A percentile compares a stretch with the other conserved stretches of the same genome.
These are phyloP conservation scores for Euzophera pinguis DNA, from an alignment of 2,888 invertebrate species.

Conservation along the genomic window DNA sequence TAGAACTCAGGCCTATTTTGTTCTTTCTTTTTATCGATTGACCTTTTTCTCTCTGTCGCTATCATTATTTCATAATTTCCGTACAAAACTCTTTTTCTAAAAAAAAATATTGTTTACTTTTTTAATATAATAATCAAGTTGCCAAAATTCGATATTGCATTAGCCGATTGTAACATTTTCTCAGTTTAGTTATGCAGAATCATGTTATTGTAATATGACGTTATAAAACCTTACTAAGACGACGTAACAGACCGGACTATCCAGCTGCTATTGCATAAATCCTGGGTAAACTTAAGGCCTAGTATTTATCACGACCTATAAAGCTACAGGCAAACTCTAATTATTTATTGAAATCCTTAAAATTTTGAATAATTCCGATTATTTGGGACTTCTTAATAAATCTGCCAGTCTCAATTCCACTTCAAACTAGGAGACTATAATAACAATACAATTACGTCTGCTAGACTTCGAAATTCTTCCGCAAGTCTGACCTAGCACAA, in stretches of 20 bases:
- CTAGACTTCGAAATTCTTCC: neutral
- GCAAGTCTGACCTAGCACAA: conserved; percentile 1
- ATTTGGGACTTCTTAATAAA: too few relatives aligned
- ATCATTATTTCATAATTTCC: neutral
- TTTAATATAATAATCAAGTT: neutral
- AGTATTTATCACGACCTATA: conserved; percentile 8
- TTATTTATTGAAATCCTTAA: too few relatives aligned
- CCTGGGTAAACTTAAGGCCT: conserved; percentile 20
- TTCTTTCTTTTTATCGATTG: neutral
- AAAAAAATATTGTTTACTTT: neutral
- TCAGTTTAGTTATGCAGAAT: conserved; percentile 24
- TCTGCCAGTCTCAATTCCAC: too few relatives aligned
- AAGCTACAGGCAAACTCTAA: neutral
- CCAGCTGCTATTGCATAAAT: conserved; percentile 34
- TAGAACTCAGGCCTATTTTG: neutral
- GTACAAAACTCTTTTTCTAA: neutral
- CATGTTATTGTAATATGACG: conserved; percentile 33
- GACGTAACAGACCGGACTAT: conserved; percentile 41
- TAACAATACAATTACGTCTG: neutral
- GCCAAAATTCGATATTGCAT: conserved; percentile 3
- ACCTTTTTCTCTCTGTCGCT: too few relatives aligned
- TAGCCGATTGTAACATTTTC: conserved; percentile 18
- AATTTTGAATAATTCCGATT: too few relatives aligned
- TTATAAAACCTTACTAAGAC: conserved; percentile 57
- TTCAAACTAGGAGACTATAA: too few relatives aligned